phyloP scores from a whole-genome alignment of 2,113 vertebrate genomes.

The Nansenia antarctica region DNA sequence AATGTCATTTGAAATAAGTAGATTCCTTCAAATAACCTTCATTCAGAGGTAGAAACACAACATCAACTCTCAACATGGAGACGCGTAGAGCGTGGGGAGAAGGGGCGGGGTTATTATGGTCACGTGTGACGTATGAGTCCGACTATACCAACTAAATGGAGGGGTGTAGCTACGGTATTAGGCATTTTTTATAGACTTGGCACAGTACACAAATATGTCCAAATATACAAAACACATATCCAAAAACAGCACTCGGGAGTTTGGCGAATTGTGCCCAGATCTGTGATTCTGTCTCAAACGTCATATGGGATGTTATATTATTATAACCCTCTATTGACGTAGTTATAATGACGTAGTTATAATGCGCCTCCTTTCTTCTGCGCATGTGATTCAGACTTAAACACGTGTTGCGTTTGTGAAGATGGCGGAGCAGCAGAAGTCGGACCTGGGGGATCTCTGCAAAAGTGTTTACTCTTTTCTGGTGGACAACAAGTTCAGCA shows the following conservation, averaged over 20 bases:
- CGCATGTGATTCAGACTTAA: conserved; percentile 9
- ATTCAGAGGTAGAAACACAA: too few species aligned
- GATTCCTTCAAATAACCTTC: too few species aligned
- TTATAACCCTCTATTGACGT: too few species aligned
- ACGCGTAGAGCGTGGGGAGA: conserved; percentile 36
- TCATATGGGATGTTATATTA: too few species aligned
- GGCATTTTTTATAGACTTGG: not conserved
- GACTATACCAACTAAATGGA: not conserved
- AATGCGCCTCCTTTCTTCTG: conserved; percentile 33
- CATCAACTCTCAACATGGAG: too few species aligned
- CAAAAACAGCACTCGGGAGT: not conserved
- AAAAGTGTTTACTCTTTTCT: conserved; percentile 78
- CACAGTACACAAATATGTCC: not conserved
- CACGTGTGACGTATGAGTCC: conserved; percentile 51
- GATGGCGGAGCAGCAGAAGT: conserved; percentile 70
- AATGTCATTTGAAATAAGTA: too few species aligned
- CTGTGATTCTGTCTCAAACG: too few species aligned
- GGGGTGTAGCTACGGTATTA: not conserved
- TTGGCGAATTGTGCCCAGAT: too few species aligned
- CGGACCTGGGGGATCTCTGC: conserved; percentile 78
- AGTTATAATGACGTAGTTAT: conserved; percentile 35
- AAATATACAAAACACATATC: not conserved
- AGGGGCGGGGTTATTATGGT: conserved; percentile 26
- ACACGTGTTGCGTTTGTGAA: conserved; percentile 63
- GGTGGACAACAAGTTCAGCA: conserved; percentile 78